These are phyloP conservation scores for Harpalus rubripes DNA, from an alignment of 2,888 invertebrate genomes.

Conservation along the genomic window DNA sequence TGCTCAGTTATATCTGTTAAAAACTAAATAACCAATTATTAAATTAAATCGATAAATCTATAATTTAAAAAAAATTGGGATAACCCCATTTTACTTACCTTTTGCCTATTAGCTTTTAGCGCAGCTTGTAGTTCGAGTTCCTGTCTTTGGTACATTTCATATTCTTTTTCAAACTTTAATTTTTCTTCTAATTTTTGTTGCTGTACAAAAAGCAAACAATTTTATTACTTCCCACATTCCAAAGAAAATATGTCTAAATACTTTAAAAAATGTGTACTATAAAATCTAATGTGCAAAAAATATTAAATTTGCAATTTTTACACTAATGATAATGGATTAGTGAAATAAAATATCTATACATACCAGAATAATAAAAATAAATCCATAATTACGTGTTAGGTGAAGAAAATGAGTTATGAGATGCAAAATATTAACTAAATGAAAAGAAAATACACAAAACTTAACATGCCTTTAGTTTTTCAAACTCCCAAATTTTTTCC, in stretches of 20 bases:
- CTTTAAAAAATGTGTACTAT: slow-evolving; percentile 49
- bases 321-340: slow-evolving; percentile 19
- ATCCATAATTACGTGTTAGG: slow-evolving; percentile 40
- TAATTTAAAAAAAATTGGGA: neutral
- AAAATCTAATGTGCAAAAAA: slow-evolving; percentile 58
- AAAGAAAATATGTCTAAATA: slow-evolving; percentile 2
- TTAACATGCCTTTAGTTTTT: slow-evolving; percentile 82
- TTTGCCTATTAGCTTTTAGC: slow-evolving; percentile 82
- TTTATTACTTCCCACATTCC: slow-evolving; percentile 27
- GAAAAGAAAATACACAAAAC: slow-evolving; percentile 74
- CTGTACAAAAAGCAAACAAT: slow-evolving; percentile 74
- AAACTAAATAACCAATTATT: slow-evolving; percentile 74
- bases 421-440: slow-evolving; percentile 69
- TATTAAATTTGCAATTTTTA: slow-evolving; percentile 42
- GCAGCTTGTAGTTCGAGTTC: slow-evolving; percentile 83
- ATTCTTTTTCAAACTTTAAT: slow-evolving; percentile 82
- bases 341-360: slow-evolving; percentile 59
- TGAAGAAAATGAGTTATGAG: slow-evolving; percentile 55
- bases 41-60: neutral
- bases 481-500: slow-evolving; percentile 81
- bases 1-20: slow-evolving; percentile 80
- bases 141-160: slow-evolving; percentile 82
- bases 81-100: slow-evolving; percentile 72
- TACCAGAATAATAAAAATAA: slow-evolving; percentile 62
- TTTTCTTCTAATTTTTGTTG: slow-evolving; percentile 79